phyloP scores from a whole-genome alignment of 2,888 invertebrate species.

The Caenorhabditis angaria region DNA sequence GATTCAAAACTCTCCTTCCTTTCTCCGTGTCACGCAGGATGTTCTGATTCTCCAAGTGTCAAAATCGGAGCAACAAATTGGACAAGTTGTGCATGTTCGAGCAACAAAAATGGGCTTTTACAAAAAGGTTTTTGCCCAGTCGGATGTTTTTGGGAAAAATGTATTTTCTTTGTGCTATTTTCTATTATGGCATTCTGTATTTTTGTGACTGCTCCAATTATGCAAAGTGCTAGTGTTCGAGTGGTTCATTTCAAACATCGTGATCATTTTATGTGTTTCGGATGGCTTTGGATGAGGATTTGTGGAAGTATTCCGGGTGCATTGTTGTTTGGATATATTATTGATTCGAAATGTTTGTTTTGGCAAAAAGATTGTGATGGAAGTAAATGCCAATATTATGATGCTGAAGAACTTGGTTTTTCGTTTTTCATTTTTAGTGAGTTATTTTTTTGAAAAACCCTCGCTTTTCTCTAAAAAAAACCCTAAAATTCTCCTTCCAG shows the following conservation, averaged over 20 bases:
- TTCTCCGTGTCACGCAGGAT: slow-evolving; percentile 58
- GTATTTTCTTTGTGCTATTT: slow-evolving; percentile 48
- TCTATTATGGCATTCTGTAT: slow-evolving; percentile 48
- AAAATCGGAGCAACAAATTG: slow-evolving; percentile 21
- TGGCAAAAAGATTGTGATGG: slow-evolving; percentile 49
- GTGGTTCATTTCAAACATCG: slow-evolving; percentile 54
- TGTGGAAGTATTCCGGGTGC: slow-evolving; percentile 56
- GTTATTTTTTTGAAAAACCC: slow-evolving; percentile 16
- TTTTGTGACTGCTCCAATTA: slow-evolving; percentile 49
- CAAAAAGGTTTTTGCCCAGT: slow-evolving; percentile 33
- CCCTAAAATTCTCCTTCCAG: slow-evolving; percentile 23
- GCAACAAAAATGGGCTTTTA: slow-evolving; percentile 8
- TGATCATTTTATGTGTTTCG: slow-evolving; percentile 57
- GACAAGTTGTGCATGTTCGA: slow-evolving; percentile 35
- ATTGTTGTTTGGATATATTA: slow-evolving; percentile 50
- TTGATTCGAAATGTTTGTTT: slow-evolving; percentile 50
- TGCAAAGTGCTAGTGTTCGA: slow-evolving; percentile 53
- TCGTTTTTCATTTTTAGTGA: slow-evolving; percentile 53
- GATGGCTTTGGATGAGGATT: slow-evolving; percentile 58
- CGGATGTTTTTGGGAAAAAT: slow-evolving; percentile 21
- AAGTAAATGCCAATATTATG: slow-evolving; percentile 52
- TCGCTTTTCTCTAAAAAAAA: background rate
- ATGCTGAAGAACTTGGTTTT: slow-evolving; percentile 42
- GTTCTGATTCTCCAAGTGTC: slow-evolving; percentile 26
- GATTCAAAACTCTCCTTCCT: slow-evolving; percentile 44